A percentile compares a stretch with the other conserved stretches of the same genome.
phyloP scores from a whole-genome alignment of 2,888 invertebrate genomes.

The Syrphus vitripennis region DNA sequence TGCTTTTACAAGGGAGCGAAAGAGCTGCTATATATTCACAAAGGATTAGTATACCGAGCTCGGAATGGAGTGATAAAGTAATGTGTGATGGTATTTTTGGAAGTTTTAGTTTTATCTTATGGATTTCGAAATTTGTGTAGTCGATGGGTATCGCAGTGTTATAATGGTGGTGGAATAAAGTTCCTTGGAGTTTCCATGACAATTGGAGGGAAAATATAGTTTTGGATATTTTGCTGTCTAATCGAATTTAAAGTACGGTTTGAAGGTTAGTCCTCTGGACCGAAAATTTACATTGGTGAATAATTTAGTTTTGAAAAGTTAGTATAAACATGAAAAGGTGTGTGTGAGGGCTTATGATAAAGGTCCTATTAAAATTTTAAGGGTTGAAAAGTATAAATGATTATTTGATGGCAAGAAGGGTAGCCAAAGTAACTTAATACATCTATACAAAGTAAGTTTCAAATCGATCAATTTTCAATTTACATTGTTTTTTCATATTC shows the following conservation, averaged over 20 bases:
- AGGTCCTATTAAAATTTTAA: not conserved
- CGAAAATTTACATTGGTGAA: constrained; percentile 13
- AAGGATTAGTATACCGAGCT: constrained; percentile 27
- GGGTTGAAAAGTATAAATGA: not conserved
- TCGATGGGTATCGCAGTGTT: not conserved
- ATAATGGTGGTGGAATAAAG: constrained; percentile 22
- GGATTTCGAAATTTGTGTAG: not conserved
- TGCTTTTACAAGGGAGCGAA: not conserved
- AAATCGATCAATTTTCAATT: not conserved
- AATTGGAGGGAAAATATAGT: constrained; percentile 17
- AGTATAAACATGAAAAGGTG: not conserved
- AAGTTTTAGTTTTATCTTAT: constrained; percentile 4
- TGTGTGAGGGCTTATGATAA: not conserved
- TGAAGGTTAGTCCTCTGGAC: not conserved
- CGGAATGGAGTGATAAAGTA: constrained; percentile 43
- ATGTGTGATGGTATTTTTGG: constrained; percentile 10
- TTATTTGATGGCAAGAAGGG: not conserved
- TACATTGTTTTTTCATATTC: not conserved
- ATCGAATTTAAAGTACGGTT: constrained; percentile 41
- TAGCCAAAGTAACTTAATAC: not conserved
- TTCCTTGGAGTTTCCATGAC: constrained; percentile 40
- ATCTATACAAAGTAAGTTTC: not conserved
- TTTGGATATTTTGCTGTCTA: constrained; percentile 17
- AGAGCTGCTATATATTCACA: not conserved
- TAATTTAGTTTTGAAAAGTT: constrained; percentile 21